Base-by-base conservation (phyloP, 2,113 vertebrate species). In the Istiophorus platypterus region DNA sequence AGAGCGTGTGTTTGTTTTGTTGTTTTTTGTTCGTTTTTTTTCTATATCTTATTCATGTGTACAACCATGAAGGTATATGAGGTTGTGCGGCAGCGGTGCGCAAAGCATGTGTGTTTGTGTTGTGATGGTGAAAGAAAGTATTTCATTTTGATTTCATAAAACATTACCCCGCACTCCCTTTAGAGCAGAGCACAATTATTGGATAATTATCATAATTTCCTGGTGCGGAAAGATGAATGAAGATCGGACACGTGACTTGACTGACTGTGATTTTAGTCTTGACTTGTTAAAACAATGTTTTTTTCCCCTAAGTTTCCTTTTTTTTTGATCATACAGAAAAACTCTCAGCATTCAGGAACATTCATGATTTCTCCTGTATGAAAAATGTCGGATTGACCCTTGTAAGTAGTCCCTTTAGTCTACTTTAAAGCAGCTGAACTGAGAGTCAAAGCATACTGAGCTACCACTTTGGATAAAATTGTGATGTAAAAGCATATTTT, bases 181-280 rank as follows among this genome's bases (percentile, higher is more conserved):
- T 20, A 41, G 49, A 78, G 47, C 27, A 26, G 37, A 73, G 13
- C 45, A 22, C 34, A 67, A 52, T 84, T 58, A 71, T 58, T 52
- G 47, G 56, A 42, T 85, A 42, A 85, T 90, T 63, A 65, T 41
- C 26, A 42, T 77, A 11, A 78, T 86, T 77, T 76, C 4, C n/a
- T 42, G 29, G 24, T 47, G 17, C 54, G 20, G 11, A 64, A 62
- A 72, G 54, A 80, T 72, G 39, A 82, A 76, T 72, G 37, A 39
- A 79, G 54, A 62, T 86, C 45, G 10, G 41, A 69, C 24, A 37
- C 27, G 66, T n/a, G n/a, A n/a, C 37, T 22, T 52, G 42, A 5
- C 34, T 52, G 42, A 5, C 34, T 56, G 29, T 58, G 27, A 54
- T 63, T 69, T 58, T 49, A 42, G 11, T 34, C 12, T 9, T 37